Base-by-base conservation (phyloP, 2,888 invertebrate species). In the Xanthia togata region DNA sequence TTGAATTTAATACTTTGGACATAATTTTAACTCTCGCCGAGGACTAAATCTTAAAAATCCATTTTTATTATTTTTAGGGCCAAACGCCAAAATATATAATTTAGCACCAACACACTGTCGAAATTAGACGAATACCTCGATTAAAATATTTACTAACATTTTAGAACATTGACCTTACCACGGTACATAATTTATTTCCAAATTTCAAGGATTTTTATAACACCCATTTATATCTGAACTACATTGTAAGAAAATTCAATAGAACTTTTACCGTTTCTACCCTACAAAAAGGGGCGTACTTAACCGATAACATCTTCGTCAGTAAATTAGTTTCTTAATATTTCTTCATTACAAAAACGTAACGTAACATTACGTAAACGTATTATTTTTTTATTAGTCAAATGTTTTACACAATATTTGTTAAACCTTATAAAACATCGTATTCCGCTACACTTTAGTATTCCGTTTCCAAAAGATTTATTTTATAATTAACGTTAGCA, bases 21-120 rank as follows among this genome's bases (percentile, higher is more conserved):
- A 84, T 76, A 60, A 12, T 71, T 78, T 73, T 55, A 65, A 69
- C 68, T 78, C 80, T n/a, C n/a, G n/a, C 64, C 67, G 77, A 85
- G 79, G 85, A 81, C 81, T 82, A 73, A 78, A 79, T 76, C 76
- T 78, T 75, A 76, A 72, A 73, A 63, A 81, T 72, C 59, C 63
- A 44, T 74, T 73, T 73, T 64, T 70, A 55, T 73, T 26, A 55
- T 53, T 73, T 82, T 83, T 75, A 72, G 62, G 80, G 78, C 75
- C 65, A 76, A 68, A 72, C 73, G 79, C 80, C 84, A 83, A 76
- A 79, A 78, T 83, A 81, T 73, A 63, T 76, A 88, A 89, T 91
- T 90, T 90, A 91, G 93, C 93, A 93, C 92, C 92, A 89, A 88
- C 83, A 84, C 70, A 76, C 74, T 73, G 38, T 80, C 73, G 65